These are phyloP conservation scores for Netelia fuscicornis DNA, from an alignment of 2,888 invertebrate species.

Conservation along the genomic window DNA sequence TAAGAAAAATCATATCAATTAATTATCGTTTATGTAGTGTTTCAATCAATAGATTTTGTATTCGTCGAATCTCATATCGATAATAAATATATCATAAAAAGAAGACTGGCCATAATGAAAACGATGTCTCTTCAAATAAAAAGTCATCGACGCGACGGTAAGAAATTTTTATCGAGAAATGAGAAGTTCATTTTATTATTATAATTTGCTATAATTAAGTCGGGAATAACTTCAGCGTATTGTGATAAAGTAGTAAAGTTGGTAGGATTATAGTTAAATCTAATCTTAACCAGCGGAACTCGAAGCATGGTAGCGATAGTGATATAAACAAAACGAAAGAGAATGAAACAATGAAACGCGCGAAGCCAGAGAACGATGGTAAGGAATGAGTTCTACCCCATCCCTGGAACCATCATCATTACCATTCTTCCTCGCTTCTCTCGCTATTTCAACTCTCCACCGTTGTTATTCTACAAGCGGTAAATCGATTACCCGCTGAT, in stretches of 20 bases:
- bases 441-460: conserved; percentile 34
- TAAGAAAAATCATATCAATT: background rate
- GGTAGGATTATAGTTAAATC: background rate
- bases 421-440: conserved; percentile 49
- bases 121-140: too few species aligned
- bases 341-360: conserved; percentile 35
- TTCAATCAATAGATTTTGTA: background rate
- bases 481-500: conserved; percentile 65
- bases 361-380: background rate
- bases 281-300: conserved; percentile 45
- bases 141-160: too few species aligned
- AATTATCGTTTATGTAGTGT: background rate
- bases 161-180: too few species aligned
- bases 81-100: background rate
- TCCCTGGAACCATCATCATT: conserved; percentile 48
- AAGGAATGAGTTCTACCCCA: background rate
- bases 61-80: background rate
- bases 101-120: too few species aligned
- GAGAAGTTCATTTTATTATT: too few species aligned
- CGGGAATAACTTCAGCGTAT: background rate
- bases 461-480: conserved; percentile 36
- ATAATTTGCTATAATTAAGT: too few species aligned
- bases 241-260: background rate
- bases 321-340: background rate
- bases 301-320: background rate